Evolutionary conservation across 2,888 invertebrate genomes (phyloP).

Genomic region (Athalia rosae): DNA sequence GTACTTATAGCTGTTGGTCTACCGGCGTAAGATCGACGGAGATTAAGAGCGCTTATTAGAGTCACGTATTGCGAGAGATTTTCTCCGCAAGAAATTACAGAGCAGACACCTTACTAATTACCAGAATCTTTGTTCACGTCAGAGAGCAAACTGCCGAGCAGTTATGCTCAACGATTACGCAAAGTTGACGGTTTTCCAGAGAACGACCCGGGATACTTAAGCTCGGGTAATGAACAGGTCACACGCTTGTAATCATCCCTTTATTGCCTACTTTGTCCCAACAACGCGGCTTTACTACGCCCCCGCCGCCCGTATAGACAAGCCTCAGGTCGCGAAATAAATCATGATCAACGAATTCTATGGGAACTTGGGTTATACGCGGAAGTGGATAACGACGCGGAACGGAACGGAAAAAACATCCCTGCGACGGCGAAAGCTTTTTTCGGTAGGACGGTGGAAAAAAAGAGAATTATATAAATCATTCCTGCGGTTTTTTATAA

Average conservation of each 20-base stretch:
- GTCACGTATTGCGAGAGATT: conserved; percentile 18
- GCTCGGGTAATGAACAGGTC: conserved; percentile 37
- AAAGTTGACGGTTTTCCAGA: conserved; percentile 10
- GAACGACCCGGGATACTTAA: conserved; percentile 18
- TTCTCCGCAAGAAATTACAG: conserved; percentile 9
- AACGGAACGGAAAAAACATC: no score
- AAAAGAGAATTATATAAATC: no score
- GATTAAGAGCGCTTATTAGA: conserved; percentile 29
- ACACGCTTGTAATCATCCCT: conserved; percentile 38
- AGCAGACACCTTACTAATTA: conserved; percentile 29
- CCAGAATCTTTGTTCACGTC: conserved; percentile 1
- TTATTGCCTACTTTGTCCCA: conserved; percentile 19
- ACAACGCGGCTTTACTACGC: conserved; percentile 17
- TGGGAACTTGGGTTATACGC: no score
- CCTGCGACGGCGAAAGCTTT: no score
- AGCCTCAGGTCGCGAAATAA: background rate
- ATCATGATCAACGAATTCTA: no score
- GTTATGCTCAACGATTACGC: conserved; percentile 38
- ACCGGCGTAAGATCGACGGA: background rate
- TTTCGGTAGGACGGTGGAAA: no score
- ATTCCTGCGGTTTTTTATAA: no score
- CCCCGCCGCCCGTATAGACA: background rate
- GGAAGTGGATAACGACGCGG: no score
- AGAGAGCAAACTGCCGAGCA: conserved; percentile 13
- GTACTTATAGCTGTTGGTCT: background rate